Conservation (phyloP, 2,113 vertebrate species). For the Bettongia penicillata region DNA sequence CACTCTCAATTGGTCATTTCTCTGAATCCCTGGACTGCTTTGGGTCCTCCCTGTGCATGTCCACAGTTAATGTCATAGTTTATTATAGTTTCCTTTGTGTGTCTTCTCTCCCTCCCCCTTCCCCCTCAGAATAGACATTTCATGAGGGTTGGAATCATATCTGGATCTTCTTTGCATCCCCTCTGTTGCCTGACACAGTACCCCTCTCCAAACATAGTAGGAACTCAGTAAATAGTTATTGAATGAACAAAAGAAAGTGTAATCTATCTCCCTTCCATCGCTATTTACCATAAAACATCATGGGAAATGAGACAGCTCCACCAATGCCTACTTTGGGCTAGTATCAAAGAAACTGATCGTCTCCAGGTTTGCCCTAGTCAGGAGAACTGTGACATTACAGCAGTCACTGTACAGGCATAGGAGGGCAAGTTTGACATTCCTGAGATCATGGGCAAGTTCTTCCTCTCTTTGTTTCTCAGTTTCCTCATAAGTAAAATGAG, state of each 20-base stretch:
- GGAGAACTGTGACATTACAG: slow-evolving; percentile 28
- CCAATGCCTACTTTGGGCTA: slow-evolving; percentile 13
- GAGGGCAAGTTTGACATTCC: background rate
- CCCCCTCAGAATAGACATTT: background rate
- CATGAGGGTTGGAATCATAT: background rate
- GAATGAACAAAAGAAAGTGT: background rate
- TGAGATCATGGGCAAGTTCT: background rate
- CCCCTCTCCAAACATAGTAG: background rate
- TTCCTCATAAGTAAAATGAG: background rate
- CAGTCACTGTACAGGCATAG: background rate
- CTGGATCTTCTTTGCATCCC: slow-evolving; percentile 21
- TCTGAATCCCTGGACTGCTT: background rate
- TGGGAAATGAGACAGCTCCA: background rate
- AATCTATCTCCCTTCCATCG: background rate
- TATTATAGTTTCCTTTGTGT: background rate
- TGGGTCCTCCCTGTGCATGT: background rate
- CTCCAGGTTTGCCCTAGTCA: slow-evolving; percentile 13
- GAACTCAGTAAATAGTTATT: background rate
- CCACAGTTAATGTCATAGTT: background rate
- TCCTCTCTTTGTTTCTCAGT: background rate
- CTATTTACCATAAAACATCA: slow-evolving; percentile 20
- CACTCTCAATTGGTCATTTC: background rate
- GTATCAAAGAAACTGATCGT: slow-evolving; percentile 26
- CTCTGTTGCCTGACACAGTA: background rate
- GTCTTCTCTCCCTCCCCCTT: background rate